Percentiles rank a stretch among this genome's conserved stretches.
phyloP scores from a whole-genome alignment of 1,140 invertebrate species.

The Holotrichia oblita region DNA sequence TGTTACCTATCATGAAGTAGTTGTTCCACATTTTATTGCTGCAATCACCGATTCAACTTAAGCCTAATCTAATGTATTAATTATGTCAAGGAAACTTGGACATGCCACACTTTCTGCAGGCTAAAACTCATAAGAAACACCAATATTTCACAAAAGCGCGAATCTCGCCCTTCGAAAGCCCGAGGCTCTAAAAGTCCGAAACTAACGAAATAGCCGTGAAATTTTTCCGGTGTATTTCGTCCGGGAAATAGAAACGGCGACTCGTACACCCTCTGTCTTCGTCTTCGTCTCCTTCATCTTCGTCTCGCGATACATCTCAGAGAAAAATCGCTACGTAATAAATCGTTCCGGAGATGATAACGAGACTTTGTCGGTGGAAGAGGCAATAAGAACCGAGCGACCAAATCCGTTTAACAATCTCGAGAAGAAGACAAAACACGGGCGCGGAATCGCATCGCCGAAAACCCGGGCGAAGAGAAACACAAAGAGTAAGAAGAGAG shows the following conservation, averaged over 20 bases:
- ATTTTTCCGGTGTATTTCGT: neutral
- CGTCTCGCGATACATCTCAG: neutral
- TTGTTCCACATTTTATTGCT: no score
- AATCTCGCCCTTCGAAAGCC: neutral
- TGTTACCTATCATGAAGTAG: no score
- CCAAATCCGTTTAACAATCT: constrained; percentile 20
- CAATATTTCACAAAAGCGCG: neutral
- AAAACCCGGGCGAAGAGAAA: neutral
- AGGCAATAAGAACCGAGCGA: neutral
- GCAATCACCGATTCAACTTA: no score
- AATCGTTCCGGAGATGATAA: constrained; percentile 12
- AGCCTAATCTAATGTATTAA: no score
- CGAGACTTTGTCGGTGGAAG: neutral
- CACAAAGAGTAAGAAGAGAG: neutral
- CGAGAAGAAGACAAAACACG: neutral
- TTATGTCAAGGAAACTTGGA: no score
- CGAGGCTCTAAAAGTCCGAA: neutral
- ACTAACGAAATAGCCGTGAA: neutral
- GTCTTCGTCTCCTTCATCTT: neutral
- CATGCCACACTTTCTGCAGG: neutral
- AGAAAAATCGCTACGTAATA: constrained; percentile 13
- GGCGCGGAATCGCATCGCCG: neutral
- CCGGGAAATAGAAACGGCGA: neutral
- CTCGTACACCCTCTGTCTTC: neutral
- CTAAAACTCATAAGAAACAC: constrained; percentile 1